Conservation (phyloP, 2,797 vertebrate species). For the Decapterus maruadsi region DNA sequence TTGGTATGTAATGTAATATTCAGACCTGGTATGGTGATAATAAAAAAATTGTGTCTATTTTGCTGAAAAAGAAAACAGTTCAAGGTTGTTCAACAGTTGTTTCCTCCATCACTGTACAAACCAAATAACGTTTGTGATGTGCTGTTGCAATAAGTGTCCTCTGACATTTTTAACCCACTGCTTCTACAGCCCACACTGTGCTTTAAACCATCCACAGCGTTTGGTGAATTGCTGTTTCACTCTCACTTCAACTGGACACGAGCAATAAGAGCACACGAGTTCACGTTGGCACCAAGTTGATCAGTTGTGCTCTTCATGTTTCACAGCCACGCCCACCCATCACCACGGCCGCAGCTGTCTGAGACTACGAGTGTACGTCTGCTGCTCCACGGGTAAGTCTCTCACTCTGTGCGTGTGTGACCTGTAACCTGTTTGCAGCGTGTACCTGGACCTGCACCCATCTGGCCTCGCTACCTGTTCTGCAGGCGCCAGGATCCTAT, state of each 20-base stretch:
- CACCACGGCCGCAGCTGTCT: slow-evolving; percentile 94
- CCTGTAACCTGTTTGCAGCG: slow-evolving; percentile 37
- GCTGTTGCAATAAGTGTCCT: neutral
- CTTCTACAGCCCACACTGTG: neutral
- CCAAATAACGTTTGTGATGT: neutral
- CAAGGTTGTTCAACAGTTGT: no score
- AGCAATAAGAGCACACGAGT: neutral
- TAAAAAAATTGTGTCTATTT: no score
- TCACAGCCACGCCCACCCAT: slow-evolving; percentile 92
- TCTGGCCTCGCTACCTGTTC: slow-evolving; percentile 42
- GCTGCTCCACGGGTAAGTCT: slow-evolving; percentile 92
- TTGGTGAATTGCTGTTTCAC: neutral
- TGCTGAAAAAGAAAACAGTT: neutral
- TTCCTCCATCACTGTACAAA: neutral
- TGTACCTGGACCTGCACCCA: slow-evolving; percentile 31
- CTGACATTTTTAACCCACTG: neutral
- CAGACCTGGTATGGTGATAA: no score
- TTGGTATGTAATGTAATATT: neutral
- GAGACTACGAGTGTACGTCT: slow-evolving; percentile 96
- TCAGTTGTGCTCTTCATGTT: slow-evolving; percentile 33
- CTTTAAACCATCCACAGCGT: neutral
- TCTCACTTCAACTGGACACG: neutral
- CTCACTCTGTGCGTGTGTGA: slow-evolving; percentile 30
- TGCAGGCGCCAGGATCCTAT: slow-evolving; percentile 5
- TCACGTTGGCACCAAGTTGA: neutral